Evolutionary conservation across 2,888 invertebrate genomes (phyloP).

Genomic region (Acanthosepion esculentum): DNA sequence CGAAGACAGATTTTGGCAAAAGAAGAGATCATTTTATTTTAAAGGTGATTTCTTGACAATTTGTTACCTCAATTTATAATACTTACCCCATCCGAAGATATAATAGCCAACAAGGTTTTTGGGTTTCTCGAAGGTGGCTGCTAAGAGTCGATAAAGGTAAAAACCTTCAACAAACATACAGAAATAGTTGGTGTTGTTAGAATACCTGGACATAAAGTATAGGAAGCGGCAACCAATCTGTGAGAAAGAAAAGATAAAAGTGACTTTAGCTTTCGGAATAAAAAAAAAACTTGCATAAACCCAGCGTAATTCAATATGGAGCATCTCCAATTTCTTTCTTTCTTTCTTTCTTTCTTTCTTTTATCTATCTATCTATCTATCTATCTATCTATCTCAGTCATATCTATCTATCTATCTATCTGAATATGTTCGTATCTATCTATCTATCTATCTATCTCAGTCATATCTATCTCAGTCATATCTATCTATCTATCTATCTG

Average conservation of each 20-base stretch:
- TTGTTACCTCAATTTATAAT: not conserved
- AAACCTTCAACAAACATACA: constrained; percentile 74
- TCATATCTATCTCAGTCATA: too few relatives aligned
- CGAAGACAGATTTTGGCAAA: too few relatives aligned
- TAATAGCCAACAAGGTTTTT: constrained; percentile 65
- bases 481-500: too few relatives aligned
- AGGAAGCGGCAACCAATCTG: constrained; percentile 69
- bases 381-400: not conserved
- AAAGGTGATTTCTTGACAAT: too few relatives aligned
- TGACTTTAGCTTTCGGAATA: not conserved
- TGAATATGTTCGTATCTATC: too few relatives aligned
- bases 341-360: too few relatives aligned
- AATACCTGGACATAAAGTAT: constrained; percentile 69
- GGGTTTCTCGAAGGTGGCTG: constrained; percentile 71
- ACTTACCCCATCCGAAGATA: constrained; percentile 71
- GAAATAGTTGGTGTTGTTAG: constrained; percentile 67
- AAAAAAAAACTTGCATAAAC: not conserved
- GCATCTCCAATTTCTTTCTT: too few relatives aligned
- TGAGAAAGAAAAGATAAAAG: constrained; percentile 49
- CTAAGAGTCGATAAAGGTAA: constrained; percentile 71
- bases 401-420: too few relatives aligned
- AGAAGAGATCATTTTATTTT: too few relatives aligned
- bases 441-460: not conserved
- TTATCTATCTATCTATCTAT: not conserved
- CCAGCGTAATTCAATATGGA: too few relatives aligned